A percentile compares a stretch with the other conserved stretches of the same genome.
Evolutionary conservation across 2,797 vertebrate genomes (phyloP).

Genomic region (Zenarchopterus dispar): DNA sequence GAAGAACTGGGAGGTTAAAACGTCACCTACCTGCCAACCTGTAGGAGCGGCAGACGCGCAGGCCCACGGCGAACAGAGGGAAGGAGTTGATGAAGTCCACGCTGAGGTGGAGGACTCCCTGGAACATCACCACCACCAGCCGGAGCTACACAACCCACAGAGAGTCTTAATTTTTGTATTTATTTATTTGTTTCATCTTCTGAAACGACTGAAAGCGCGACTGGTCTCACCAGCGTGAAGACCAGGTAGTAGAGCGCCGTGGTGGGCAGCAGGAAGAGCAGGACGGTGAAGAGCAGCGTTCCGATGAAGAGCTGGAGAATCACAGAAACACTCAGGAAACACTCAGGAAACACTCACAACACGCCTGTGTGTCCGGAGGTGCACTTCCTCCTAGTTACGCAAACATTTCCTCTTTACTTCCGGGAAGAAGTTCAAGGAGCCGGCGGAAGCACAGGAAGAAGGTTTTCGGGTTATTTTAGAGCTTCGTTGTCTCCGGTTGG

Average conservation of each 20-base stretch:
- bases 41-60: constrained; percentile 89
- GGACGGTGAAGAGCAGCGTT: constrained; percentile 93
- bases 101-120: constrained; percentile 90
- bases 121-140: constrained; percentile 91
- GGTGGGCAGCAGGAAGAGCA: constrained; percentile 95
- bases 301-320: constrained; percentile 91
- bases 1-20: not conserved
- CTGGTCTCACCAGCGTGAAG: constrained; percentile 90
- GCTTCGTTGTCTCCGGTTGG: too few species aligned
- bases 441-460: too few species aligned
- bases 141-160: constrained; percentile 82
- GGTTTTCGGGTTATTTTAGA: too few species aligned
- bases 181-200: not conserved
- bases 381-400: too few species aligned
- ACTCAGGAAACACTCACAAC: too few species aligned
- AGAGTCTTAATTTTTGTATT: too few species aligned
- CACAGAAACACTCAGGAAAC: constrained; percentile 1
- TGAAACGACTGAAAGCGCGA: not conserved
- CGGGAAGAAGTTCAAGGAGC: too few species aligned
- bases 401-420: too few species aligned
- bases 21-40: constrained; percentile 86
- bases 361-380: too few species aligned
- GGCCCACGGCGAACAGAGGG: constrained; percentile 88
- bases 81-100: constrained; percentile 93
- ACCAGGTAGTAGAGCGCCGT: constrained; percentile 97